Percentiles rank a stretch among this genome's conserved stretches.
phyloP scores from a whole-genome alignment of 2,113 vertebrate genomes.

The Chamaea fasciata region DNA sequence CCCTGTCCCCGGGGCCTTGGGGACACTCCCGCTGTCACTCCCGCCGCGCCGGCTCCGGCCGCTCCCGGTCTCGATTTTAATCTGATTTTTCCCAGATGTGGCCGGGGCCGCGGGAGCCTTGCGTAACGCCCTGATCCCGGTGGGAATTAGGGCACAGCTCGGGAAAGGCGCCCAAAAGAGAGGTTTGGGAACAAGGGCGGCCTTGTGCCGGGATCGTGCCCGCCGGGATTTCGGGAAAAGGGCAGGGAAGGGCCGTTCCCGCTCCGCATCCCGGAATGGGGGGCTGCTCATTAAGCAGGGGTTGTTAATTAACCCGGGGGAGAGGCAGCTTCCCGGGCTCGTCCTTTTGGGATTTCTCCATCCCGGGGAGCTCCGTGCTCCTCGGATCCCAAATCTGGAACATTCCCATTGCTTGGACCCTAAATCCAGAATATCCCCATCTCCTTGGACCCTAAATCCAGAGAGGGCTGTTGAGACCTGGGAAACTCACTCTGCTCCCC shows the following conservation, averaged over 20 bases:
- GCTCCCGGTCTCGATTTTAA: background rate
- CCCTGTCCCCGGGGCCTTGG: background rate
- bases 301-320: background rate
- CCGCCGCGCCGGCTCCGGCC: background rate
- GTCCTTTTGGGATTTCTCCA: background rate
- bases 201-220: background rate
- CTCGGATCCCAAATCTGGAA: no score
- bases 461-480: background rate
- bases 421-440: no score
- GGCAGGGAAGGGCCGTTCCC: background rate
- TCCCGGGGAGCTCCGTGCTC: background rate
- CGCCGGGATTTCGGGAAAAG: background rate
- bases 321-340: background rate
- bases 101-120: background rate
- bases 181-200: background rate
- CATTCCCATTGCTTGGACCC: no score
- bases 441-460: no score
- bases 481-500: background rate
- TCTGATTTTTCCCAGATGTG: background rate
- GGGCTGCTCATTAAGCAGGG: background rate
- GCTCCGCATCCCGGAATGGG: background rate
- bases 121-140: background rate
- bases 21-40: background rate
- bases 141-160: background rate
- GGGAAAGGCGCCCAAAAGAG: background rate